Base-by-base conservation (phyloP, 2,113 vertebrate genomes). In the Vanacampus margaritifer region DNA sequence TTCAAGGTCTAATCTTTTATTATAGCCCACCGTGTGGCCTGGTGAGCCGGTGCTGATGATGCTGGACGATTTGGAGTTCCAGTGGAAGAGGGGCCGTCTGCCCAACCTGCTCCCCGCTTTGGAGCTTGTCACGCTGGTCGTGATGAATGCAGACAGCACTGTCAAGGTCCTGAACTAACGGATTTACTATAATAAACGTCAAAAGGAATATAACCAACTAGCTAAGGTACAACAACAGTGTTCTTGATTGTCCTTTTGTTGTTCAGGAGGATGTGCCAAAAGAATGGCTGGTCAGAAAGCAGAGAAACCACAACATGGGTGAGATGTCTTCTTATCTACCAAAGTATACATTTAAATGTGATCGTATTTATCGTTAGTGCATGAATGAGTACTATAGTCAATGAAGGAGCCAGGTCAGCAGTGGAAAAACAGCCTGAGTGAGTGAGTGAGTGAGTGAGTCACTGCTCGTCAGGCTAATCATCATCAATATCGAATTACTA, bases 1-100 rank as follows among this genome's bases (percentile, higher is more conserved):
- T 63, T 56, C 9, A 24, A 2, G 6, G n/a, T 48, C 3, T 35
- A 32, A 3, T 26, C 16, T 32, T 45, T 11, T 48, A 3, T 19
- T 13, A 0, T 56, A 91, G 90, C 75, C 85, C 64, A 67, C 83
- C 11, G 69, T 93, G 17, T 93, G 91, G 90, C 91, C 90, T 0
- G 91, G 91, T 0, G 92, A 93, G 80, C 80, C 84, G 0, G 89
- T 92, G 72, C 74, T 92, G 74, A 87, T 92, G 89, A 85, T 91
- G 84, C 67, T 93, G 66, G 92, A 91, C 10, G 91, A 92, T 71
- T 77, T 93, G 89, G 91, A 92, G 88, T 74, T 90, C 70, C 91
- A 91, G 86, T 93, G 92, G 92, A 90, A 88, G 78, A 88, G 82
- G 70, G 90, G 90, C 1, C 85, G 86, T 3, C 76, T 92, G 53